Conservation (phyloP, 1,140 invertebrate genomes). For the Dendrolimus kikuchii region DNA sequence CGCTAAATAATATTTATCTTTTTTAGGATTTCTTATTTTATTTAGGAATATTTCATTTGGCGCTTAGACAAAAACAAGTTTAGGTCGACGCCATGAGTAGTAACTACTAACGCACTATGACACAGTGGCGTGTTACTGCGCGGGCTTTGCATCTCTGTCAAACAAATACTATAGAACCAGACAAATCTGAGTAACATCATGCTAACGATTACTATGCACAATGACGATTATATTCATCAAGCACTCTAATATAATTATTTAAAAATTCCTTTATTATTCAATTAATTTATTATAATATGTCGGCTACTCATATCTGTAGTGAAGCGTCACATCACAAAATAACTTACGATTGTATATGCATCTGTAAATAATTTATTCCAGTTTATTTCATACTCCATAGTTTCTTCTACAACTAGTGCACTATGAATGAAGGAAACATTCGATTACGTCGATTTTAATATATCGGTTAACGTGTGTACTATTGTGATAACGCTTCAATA, state of each 20-base stretch:
- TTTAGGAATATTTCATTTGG: too few relatives aligned
- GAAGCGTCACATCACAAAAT: constrained; percentile 55
- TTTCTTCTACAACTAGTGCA: background rate
- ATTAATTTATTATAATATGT: constrained; percentile 50
- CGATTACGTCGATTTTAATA: background rate
- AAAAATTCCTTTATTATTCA: constrained; percentile 43
- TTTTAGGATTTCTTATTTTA: background rate
- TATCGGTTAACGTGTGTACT: background rate
- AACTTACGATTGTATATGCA: background rate
- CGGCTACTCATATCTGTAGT: constrained; percentile 59
- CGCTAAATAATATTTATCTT: constrained; percentile 14
- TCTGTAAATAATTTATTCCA: constrained; percentile 27
- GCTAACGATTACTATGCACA: constrained; percentile 68
- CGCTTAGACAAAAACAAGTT: too few relatives aligned
- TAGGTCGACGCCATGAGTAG: too few relatives aligned
- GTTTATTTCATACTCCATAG: constrained; percentile 7
- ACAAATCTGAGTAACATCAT: constrained; percentile 58
- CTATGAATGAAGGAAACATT: background rate
- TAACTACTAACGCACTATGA: constrained; percentile 12
- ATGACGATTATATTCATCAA: constrained; percentile 68
- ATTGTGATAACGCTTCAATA: constrained; percentile 32
- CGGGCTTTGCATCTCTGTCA: constrained; percentile 8
- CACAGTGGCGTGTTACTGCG: constrained; percentile 6
- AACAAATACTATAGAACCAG: constrained; percentile 38
- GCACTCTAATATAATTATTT: constrained; percentile 55